A percentile compares a stretch with the other conserved stretches of the same genome.
Evolutionary conservation across 1,140 invertebrate genomes (phyloP).

Genomic region (Geopemphigus sp.): DNA sequence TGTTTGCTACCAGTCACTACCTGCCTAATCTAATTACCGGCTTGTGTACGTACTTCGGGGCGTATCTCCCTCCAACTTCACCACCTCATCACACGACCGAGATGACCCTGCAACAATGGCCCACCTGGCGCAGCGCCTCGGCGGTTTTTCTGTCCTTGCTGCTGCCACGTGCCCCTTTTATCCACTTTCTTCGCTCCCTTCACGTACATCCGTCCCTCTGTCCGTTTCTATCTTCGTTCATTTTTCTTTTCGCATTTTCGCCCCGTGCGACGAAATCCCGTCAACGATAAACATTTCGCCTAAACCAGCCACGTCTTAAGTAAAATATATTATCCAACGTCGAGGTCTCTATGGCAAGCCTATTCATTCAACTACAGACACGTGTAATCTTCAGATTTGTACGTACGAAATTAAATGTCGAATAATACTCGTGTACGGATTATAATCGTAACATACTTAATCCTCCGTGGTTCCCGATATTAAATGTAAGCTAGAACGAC

Average conservation of each 20-base stretch:
- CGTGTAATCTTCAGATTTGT: too few species aligned
- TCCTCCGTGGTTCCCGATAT: too few species aligned
- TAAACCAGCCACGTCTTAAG: too few species aligned
- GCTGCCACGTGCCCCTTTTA: background rate
- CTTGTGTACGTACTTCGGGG: slow-evolving; percentile 30
- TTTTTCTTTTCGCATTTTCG: background rate
- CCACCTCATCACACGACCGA: background rate
- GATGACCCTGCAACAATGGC: background rate
- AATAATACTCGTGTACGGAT: too few species aligned
- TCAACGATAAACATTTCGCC: slow-evolving; percentile 27
- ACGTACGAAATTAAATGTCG: too few species aligned
- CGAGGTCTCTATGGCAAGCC: too few species aligned
- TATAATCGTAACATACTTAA: too few species aligned
- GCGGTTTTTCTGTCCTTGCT: slow-evolving; percentile 9
- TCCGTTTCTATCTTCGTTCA: background rate
- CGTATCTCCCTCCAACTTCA: background rate
- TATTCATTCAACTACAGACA: too few species aligned
- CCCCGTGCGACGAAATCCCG: slow-evolving; percentile 26
- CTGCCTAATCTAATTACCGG: slow-evolving; percentile 44
- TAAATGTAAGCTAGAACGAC: too few species aligned
- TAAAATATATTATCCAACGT: too few species aligned
- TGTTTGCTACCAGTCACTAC: background rate
- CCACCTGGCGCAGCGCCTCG: slow-evolving; percentile 27
- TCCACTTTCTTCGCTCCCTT: background rate
- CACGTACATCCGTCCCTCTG: background rate